These are phyloP conservation scores for Asobara japonica DNA, from an alignment of 1,140 invertebrate genomes.

Conservation along the genomic window DNA sequence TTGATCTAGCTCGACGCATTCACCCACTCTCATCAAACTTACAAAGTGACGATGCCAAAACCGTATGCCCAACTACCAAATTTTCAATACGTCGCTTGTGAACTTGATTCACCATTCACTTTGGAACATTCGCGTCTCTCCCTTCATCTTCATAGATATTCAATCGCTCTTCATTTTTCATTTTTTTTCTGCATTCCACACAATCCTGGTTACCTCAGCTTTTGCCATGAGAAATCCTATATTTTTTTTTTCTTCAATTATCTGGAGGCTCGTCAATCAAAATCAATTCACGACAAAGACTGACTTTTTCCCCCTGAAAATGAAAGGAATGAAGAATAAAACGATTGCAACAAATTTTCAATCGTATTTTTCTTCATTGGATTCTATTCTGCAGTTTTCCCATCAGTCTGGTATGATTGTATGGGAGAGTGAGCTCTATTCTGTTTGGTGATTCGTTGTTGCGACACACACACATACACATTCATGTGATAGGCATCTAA, in stretches of 20 bases:
- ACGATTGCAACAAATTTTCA: neutral
- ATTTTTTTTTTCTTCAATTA: slow-evolving; percentile 9
- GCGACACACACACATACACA: neutral
- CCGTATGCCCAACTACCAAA: neutral
- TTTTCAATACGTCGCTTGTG: neutral
- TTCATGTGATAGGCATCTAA: neutral
- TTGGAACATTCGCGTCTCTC: neutral
- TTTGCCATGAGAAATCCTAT: neutral
- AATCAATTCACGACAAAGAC: slow-evolving; percentile 15
- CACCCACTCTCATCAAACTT: slow-evolving; percentile 6
- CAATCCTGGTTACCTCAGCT: neutral
- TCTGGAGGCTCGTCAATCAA: slow-evolving; percentile 22
- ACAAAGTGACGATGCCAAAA: slow-evolving; percentile 9
- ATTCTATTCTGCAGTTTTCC: slow-evolving; percentile 2
- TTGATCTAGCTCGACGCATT: slow-evolving; percentile 22
- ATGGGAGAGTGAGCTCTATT: neutral
- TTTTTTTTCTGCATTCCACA: neutral
- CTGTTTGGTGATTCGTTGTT: neutral
- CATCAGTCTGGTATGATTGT: neutral
- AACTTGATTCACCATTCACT: neutral
- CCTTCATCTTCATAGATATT: neutral
- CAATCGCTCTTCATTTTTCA: neutral
- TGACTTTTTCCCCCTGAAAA: neutral
- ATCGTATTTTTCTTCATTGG: neutral
- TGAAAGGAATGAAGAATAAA: neutral